Evolutionary conservation across 2,113 vertebrate genomes (phyloP).

Genomic region (Crotalus tigris): DNA sequence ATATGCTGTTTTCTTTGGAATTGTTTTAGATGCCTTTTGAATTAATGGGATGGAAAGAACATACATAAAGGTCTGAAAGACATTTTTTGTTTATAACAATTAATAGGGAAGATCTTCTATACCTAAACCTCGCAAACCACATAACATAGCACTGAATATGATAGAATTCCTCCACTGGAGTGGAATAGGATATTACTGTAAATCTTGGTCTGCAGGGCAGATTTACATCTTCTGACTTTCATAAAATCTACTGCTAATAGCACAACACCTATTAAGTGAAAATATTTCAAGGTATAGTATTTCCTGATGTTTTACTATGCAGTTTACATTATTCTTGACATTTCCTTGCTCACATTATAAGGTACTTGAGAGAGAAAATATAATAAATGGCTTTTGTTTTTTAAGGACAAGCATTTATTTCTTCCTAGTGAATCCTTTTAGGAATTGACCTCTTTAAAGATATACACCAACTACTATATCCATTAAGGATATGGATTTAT

Average conservation of each 20-base stretch:
- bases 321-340: slow-evolving; percentile 70
- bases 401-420: slow-evolving; percentile 69
- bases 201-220: slow-evolving; percentile 73
- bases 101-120: slow-evolving; percentile 50
- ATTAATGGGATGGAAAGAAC: not conserved
- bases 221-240: slow-evolving; percentile 70
- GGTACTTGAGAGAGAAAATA: slow-evolving; percentile 61
- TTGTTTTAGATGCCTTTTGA: too few species aligned
- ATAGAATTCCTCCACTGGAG: slow-evolving; percentile 64
- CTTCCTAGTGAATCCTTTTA: slow-evolving; percentile 50
- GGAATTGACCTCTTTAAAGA: slow-evolving; percentile 60
- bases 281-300: slow-evolving; percentile 69
- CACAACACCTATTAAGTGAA: slow-evolving; percentile 75
- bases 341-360: slow-evolving; percentile 65
- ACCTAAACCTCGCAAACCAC: slow-evolving; percentile 54
- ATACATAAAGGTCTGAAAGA: slow-evolving; percentile 55
- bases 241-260: slow-evolving; percentile 76
- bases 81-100: slow-evolving; percentile 43
- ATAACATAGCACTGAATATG: slow-evolving; percentile 61
- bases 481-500: slow-evolving; percentile 41
- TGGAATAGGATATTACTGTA: slow-evolving; percentile 60
- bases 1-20: too few species aligned
- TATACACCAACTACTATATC: slow-evolving; percentile 50
- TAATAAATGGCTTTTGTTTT: slow-evolving; percentile 64
- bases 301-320: slow-evolving; percentile 70